These are phyloP conservation scores for Paramisgurnus dabryanus DNA, from an alignment of 2,113 vertebrate species.

Conservation along the genomic window DNA sequence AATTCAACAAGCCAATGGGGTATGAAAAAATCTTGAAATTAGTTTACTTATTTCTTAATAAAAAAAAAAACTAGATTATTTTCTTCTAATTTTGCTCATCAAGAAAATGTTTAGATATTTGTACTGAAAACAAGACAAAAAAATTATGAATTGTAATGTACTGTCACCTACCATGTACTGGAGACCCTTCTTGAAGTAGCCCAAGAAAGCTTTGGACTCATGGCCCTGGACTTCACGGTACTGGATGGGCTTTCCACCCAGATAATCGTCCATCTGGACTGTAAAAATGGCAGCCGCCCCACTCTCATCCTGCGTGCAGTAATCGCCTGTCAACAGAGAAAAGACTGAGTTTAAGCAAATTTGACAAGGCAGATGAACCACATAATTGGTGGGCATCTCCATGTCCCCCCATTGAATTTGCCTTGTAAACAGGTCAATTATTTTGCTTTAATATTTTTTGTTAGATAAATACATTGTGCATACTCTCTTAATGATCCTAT, in stretches of 20 bases:
- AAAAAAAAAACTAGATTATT: no score
- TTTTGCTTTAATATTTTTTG: neutral
- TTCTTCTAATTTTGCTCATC: no score
- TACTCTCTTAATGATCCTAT: neutral
- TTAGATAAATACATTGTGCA: neutral
- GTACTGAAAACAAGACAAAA: no score
- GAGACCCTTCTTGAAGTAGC: conserved; percentile 95
- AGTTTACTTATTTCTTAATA: no score
- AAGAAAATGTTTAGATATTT: no score
- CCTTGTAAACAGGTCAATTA: neutral
- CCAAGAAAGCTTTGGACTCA: conserved; percentile 88
- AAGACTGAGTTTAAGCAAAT: neutral
- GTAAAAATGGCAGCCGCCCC: conserved; percentile 95
- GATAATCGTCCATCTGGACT: conserved; percentile 93
- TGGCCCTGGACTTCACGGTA: conserved; percentile 91
- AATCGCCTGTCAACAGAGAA: conserved; percentile 75
- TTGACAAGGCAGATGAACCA: neutral
- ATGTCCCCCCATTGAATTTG: no score
- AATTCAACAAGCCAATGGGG: no score
- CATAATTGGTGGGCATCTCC: neutral
- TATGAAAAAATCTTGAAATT: no score
- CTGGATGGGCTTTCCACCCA: conserved; percentile 90
- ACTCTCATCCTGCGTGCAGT: conserved; percentile 92
- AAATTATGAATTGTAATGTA: no score
- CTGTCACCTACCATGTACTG: conserved; percentile 89